Evolutionary conservation across 2,797 vertebrate species (phyloP), one percentile per base, ranked within the genome.

Genomic region (Pyrocephalus nanus): DNA sequence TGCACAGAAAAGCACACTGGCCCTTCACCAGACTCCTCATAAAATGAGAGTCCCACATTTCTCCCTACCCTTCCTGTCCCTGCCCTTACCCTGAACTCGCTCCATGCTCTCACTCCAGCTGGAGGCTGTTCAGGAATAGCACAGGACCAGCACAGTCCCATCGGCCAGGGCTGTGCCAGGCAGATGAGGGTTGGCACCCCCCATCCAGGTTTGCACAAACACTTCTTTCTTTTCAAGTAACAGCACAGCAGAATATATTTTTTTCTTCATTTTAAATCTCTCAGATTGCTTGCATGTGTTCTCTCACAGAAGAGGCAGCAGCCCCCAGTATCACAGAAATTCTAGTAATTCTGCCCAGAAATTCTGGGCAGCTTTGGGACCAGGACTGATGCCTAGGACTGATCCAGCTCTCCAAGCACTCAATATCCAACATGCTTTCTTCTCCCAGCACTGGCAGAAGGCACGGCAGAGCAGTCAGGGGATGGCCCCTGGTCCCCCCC

Each of bases 41-140:
- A 23, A 79, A 78, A 67, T 1, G 0, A 25, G 27, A 64, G 45
- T 29, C 15, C 11, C 18, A 6, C 1, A 1, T 2, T 20, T 11
- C 23, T 62, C 58, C 55, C 9, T 27, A 5, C 32, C 22, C 50
- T 11, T 34, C 50, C 50, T 16, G 26, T 62, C 62, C 57, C 8
- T 29, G 3, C 34, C 22, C 66, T 10, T 34, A 19, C 1, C 3
- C 53, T 8, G 32, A 42, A 6, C 34, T 36, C 12, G 0, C 30
- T 72, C 64, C 54, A 4, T 1, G 3, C 27, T 58, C 87, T 23
- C 32, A 6, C 19, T 45, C 34, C 11, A 1, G 30, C 48, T 57
- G 12, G 17, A 42, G 13, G 47, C 20, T 36, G 57, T 29, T 32
- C 69, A 48, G 69, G 38, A 42, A 15, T 27, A 71, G 51, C 13